phyloP scores from a whole-genome alignment of 2,113 vertebrate species.

The Mus pahari region DNA sequence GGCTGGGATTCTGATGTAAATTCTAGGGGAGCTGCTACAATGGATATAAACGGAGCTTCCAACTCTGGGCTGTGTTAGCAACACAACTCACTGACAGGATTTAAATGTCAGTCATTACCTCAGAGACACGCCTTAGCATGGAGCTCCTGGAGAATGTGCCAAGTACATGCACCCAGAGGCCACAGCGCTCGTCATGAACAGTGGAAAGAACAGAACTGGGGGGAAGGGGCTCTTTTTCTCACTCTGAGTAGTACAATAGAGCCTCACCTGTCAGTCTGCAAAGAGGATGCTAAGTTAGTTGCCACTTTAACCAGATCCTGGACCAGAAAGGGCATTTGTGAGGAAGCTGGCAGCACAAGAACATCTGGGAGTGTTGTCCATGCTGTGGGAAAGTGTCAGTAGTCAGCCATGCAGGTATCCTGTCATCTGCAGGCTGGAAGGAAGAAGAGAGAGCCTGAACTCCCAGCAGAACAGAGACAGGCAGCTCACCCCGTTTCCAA shows the following conservation, averaged over 20 bases:
- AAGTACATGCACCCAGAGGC: background rate
- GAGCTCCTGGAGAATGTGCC: constrained; percentile 15
- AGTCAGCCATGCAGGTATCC: too few relatives aligned
- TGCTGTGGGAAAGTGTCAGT: too few relatives aligned
- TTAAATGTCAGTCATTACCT: constrained; percentile 11
- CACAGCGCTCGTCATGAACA: background rate
- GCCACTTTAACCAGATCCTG: background rate
- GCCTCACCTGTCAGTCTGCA: background rate
- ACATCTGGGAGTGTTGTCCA: too few relatives aligned
- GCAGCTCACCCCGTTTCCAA: background rate
- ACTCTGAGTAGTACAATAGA: background rate
- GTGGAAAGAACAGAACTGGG: background rate
- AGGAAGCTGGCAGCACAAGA: background rate
- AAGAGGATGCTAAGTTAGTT: background rate
- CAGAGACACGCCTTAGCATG: background rate
- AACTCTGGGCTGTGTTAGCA: constrained; percentile 29
- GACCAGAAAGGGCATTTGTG: background rate
- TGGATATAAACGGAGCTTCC: constrained; percentile 52
- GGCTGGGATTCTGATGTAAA: constrained; percentile 49
- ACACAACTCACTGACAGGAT: background rate
- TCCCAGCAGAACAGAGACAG: background rate
- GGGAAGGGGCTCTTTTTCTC: background rate
- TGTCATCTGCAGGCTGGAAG: background rate
- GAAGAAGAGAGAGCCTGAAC: background rate
- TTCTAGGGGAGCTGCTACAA: constrained; percentile 59